Conservation (phyloP, 2,888 invertebrate genomes). For the Chaetogeoica ovagalla region DNA sequence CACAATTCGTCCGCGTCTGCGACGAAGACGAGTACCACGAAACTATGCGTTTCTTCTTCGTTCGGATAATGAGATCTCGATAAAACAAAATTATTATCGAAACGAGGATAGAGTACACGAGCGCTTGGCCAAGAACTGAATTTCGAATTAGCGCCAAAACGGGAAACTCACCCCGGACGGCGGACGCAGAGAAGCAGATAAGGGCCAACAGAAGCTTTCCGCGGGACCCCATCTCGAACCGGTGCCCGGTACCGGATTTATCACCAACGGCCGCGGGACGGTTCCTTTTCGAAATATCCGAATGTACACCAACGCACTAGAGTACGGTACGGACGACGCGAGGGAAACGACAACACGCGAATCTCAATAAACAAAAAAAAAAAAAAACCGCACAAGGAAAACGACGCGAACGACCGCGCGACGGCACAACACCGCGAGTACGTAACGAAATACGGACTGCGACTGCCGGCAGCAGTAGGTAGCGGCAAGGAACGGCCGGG, state of each 20-base stretch:
- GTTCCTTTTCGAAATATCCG: background rate
- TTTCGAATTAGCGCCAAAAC: background rate
- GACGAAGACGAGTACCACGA: no score
- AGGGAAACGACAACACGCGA: no score
- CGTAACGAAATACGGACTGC: constrained; percentile 31
- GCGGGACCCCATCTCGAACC: constrained; percentile 41
- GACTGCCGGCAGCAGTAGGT: background rate
- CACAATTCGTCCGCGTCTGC: background rate
- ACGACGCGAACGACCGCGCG: background rate
- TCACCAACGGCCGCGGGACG: no score
- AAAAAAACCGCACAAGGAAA: no score
- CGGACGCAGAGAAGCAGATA: constrained; percentile 1
- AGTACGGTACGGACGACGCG: background rate
- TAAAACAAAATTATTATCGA: background rate
- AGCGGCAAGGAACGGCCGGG: background rate
- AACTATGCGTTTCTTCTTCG: background rate
- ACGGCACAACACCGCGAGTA: background rate
- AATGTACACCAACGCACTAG: no score
- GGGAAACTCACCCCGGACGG: constrained; percentile 24
- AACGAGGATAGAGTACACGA: no score
- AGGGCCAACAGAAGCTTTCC: constrained; percentile 38
- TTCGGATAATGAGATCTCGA: background rate
- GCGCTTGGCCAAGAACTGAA: background rate
- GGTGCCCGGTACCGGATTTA: constrained; percentile 20
- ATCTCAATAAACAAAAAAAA: no score